Evolutionary conservation across 2,113 vertebrate genomes (phyloP), one percentile per base, ranked within the genome.

Genomic region (Machaerirhynchus nigripectus): DNA sequence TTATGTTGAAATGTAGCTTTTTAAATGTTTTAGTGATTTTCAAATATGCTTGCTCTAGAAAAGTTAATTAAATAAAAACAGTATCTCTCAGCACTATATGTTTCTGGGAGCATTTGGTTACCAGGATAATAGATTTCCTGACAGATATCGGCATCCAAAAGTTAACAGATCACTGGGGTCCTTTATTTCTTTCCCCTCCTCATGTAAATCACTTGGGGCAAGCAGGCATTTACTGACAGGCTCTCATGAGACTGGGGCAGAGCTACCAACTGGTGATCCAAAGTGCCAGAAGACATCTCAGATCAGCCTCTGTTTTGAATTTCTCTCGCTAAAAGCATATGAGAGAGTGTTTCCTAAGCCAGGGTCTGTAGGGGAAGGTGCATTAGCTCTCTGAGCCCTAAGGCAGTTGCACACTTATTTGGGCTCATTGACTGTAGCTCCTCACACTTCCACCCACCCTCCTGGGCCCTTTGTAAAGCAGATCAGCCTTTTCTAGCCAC

Each of bases 41-140:
- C 46, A n/a, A 78, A 93, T 70, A 93, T 73, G 78, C 71, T 93
- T 95, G 80, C 68, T 87, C 90, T 82, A 4, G 18, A 77, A 89
- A 90, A 77, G 64, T 90, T 97, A 92, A 94, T 97, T 93, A 94
- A 97, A 96, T 94, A 91, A 87, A 95, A 94, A 39, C 80, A 94
- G 22, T 71, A 50, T 82, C 65, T 95, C 70, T 95, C 75, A 88
- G 93, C 46, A 42, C 17, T 75, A 1, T 44, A 31, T 78, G 37
- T 87, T 95, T 75, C 78, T 95, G 40, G 30, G 69, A 91, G 69
- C 40, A 40, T 93, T 95, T 88, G 28, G 24, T 92, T 95, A 93
- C 37, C 61, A 33, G 55, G 47, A 76, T 82, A 81, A 97, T 93
- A 74, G 65, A 86, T 91, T 93, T 95, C 19, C 86, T 95, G 84